A percentile compares a stretch with the other conserved stretches of the same genome.
phyloP scores from a whole-genome alignment of 2,113 vertebrate genomes.

The Tichodroma muraria region DNA sequence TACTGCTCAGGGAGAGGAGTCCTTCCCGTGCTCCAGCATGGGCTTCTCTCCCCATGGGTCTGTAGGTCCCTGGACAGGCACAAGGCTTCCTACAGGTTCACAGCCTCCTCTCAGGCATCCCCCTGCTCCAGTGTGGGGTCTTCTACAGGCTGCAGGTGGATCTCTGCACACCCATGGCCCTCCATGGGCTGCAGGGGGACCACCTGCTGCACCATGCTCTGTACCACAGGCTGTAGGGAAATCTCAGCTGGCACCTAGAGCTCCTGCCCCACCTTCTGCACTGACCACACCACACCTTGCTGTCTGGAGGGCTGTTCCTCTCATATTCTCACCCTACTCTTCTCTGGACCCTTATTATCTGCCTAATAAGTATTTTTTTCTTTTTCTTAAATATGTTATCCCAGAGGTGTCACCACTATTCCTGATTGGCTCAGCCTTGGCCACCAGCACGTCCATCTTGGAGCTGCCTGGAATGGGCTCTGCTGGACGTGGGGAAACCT shows the following conservation, averaged over 20 bases:
- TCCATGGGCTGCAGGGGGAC: background rate
- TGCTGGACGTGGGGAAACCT: background rate
- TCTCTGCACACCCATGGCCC: background rate
- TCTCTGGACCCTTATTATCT: background rate
- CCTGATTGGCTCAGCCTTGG: background rate
- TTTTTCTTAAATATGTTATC: background rate
- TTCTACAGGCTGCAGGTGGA: background rate
- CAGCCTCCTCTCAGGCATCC: background rate
- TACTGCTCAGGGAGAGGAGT: background rate
- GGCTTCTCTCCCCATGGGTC: background rate
- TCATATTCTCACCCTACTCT: background rate
- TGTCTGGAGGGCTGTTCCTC: background rate
- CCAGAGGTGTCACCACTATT: background rate
- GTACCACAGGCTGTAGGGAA: background rate
- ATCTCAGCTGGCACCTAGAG: background rate
- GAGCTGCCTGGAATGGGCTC: background rate
- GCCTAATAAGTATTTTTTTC: background rate
- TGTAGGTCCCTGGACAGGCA: background rate
- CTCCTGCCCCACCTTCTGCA: background rate
- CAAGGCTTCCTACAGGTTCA: background rate
- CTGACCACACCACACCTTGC: background rate
- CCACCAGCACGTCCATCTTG: background rate
- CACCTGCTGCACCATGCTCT: background rate
- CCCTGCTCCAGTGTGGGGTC: background rate
- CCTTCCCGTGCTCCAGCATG: background rate